Percentiles rank a stretch among this genome's conserved stretches.
Conservation (phyloP, 2,113 vertebrate genomes). For the Gulo gulo region DNA sequence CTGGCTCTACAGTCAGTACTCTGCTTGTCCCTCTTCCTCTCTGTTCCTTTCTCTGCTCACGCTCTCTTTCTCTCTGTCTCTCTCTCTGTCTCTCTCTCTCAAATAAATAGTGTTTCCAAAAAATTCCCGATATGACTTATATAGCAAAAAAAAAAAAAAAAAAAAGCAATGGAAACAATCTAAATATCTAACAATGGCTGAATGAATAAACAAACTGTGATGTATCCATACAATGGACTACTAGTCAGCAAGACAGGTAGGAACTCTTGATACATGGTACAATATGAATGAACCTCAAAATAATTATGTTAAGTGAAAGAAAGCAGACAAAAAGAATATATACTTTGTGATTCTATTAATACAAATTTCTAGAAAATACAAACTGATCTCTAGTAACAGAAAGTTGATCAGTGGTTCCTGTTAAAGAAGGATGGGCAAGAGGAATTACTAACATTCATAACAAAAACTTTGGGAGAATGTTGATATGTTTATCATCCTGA, state of each 20-base stretch:
- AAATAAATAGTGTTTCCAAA: not conserved
- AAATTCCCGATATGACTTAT: not conserved
- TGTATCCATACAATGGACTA: not conserved
- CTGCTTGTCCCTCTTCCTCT: not conserved
- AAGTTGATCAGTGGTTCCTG: not conserved
- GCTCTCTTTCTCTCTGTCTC: not conserved
- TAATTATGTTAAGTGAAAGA: not conserved
- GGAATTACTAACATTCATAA: not conserved
- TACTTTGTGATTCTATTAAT: not conserved
- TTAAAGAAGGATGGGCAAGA: not conserved
- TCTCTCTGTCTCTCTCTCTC: not conserved
- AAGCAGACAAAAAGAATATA: not conserved
- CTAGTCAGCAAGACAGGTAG: not conserved
- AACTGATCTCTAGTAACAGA: not conserved
- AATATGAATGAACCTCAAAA: not conserved
- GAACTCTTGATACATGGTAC: not conserved
- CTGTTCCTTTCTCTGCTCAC: not conserved
- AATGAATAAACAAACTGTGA: not conserved
- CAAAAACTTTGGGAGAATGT: not conserved
- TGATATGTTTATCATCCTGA: not conserved
- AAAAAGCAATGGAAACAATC: not conserved
- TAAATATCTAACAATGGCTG: not conserved
- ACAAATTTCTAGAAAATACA: not conserved
- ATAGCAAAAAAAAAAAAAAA: not conserved
- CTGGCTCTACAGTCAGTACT: not conserved